A percentile compares a stretch with the other conserved stretches of the same genome.
Evolutionary conservation across 2,113 vertebrate species (phyloP).

Genomic region (Sminthopsis crassicaudata): DNA sequence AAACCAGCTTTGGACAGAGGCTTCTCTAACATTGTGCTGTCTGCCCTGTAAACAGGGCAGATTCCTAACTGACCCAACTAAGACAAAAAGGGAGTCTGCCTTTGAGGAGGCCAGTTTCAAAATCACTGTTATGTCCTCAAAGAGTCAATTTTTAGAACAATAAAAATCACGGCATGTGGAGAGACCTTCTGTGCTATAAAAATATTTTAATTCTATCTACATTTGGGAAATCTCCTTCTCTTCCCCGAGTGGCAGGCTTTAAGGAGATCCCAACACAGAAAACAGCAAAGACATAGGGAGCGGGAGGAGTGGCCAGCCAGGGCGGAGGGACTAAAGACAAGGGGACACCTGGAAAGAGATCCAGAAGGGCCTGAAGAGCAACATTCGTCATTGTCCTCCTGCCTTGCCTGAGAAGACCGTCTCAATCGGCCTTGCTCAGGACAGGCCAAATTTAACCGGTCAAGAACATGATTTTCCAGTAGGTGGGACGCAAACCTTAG

Average conservation of each 20-base stretch:
- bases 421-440: constrained; percentile 33
- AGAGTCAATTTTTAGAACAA: constrained; percentile 77
- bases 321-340: constrained; percentile 55
- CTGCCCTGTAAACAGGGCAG: constrained; percentile 80
- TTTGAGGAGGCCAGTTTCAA: constrained; percentile 67
- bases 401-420: neutral
- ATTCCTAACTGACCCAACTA: constrained; percentile 74
- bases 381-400: constrained; percentile 9
- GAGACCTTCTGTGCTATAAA: constrained; percentile 82
- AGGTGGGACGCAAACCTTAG: neutral
- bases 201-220: constrained; percentile 84
- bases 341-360: constrained; percentile 45
- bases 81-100: constrained; percentile 77
- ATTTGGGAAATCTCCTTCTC: constrained; percentile 73
- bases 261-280: constrained; percentile 69
- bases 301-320: constrained; percentile 48
- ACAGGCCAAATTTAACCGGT: neutral
- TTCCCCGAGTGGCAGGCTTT: constrained; percentile 73
- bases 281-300: constrained; percentile 11
- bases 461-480: neutral
- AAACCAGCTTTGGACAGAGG: constrained; percentile 72
- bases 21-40: constrained; percentile 68
- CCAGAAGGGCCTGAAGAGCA: constrained; percentile 17
- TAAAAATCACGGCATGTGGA: constrained; percentile 70
- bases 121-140: constrained; percentile 75